Base-by-base conservation (phyloP, 2,888 invertebrate species). In the Phania funesta region DNA sequence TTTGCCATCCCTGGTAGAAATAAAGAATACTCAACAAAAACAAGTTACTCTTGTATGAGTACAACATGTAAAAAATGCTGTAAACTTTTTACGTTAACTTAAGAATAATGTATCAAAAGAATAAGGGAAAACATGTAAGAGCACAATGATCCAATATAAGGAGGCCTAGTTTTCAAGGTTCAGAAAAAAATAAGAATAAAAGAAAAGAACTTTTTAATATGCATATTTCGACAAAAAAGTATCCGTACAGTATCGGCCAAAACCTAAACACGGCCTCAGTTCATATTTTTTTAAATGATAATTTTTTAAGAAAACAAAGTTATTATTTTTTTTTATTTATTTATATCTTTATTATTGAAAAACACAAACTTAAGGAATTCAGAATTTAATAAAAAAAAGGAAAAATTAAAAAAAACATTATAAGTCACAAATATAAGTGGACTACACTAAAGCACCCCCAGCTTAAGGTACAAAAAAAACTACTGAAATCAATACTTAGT, bases 341-440 rank as follows among this genome's bases (percentile, higher is more conserved):
- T 18, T 56, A 35, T 56, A 35, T 56, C 20, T 35, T 35, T 56
- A 56, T 56, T 56, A 56, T 56, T 56, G 35, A 35, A 56, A 56
- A 35, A 56, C 35, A 56, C 56, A 56, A 35, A 35, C 56, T 54
- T 54, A 54, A 54, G 54, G 32, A 54, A 56, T 56, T 56, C 32
- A 56, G 35, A 56, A 20, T 56, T 56, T 20, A 35, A 35, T 35
- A 56, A 56, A 56, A n/a, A 56, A 56, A 54, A 32, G 11, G 7
- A 18, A 32, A 20, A 48, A 48, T 22, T 48, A 9, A 48, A n/a
- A 50, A 50, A 48, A 48, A 24, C 11, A 48, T 48, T 48, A 24
- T 48, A 48, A 48, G 22, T 48, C 48, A 13, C 13, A 48, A 48
- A 48, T 11, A 24, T 32, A 56, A 56, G 13, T 6, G 20, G 35